phyloP scores from a whole-genome alignment of 1,140 invertebrate genomes.

The Atta colombica region DNA sequence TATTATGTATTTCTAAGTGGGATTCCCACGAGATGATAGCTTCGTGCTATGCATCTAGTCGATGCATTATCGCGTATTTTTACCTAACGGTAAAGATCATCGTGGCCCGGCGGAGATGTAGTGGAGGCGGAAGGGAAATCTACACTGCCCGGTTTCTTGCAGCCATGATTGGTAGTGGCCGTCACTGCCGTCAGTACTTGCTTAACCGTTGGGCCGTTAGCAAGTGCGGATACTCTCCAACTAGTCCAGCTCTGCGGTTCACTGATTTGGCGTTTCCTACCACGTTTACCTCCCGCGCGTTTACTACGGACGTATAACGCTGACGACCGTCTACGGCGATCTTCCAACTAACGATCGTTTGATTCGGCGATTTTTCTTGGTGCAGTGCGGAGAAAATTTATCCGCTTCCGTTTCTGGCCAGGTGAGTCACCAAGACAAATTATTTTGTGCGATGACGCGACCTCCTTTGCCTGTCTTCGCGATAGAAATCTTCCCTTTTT shows the following conservation, averaged over 20 bases:
- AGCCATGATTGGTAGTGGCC: constrained; percentile 71
- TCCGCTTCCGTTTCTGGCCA: constrained; percentile 1
- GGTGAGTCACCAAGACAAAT: constrained; percentile 61
- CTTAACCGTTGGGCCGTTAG: constrained; percentile 64
- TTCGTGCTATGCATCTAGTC: not conserved
- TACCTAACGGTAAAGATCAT: constrained; percentile 73
- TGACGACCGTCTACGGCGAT: not conserved
- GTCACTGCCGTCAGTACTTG: constrained; percentile 69
- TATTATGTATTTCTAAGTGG: not conserved
- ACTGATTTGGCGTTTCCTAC: not conserved
- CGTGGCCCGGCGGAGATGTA: constrained; percentile 33
- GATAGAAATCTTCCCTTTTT: not conserved
- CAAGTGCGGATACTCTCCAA: constrained; percentile 7
- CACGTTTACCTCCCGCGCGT: not conserved
- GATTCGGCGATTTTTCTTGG: not conserved
- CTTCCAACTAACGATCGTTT: not conserved
- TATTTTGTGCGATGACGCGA: constrained; percentile 65
- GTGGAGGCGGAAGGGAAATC: constrained; percentile 70
- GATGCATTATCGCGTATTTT: constrained; percentile 48
- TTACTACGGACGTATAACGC: not conserved
- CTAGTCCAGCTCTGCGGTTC: not conserved
- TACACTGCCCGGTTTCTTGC: constrained; percentile 67
- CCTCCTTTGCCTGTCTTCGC: not conserved
- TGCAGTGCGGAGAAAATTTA: not conserved
- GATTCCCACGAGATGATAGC: not conserved